These are phyloP conservation scores for Eulemur albifrons DNA, from an alignment of 2,797 vertebrate species.

Conservation along the genomic window DNA sequence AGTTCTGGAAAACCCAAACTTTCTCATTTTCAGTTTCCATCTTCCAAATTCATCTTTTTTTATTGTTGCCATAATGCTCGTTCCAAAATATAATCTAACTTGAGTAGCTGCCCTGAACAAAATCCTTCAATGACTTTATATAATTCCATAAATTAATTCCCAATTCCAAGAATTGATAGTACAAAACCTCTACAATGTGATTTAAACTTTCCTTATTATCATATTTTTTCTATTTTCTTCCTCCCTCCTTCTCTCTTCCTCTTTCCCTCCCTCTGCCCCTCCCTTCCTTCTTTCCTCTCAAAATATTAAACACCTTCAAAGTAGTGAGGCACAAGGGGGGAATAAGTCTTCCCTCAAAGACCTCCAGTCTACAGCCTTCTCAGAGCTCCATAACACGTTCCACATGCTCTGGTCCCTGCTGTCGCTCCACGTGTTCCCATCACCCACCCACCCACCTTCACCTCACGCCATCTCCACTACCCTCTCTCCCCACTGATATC, in stretches of 20 bases:
- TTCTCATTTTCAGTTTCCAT: not conserved
- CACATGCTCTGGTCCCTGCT: not conserved
- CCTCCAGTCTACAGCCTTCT: not conserved
- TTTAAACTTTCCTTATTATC: not conserved
- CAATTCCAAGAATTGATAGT: not conserved
- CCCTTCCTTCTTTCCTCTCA: not conserved
- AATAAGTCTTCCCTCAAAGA: not conserved
- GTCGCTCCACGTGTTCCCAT: not conserved
- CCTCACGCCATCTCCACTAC: not conserved
- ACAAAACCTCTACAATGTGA: not conserved
- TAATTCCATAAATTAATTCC: slow-evolving; percentile 3
- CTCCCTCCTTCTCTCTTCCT: not conserved
- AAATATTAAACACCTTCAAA: not conserved
- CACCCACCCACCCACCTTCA: not conserved
- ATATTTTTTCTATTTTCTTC: not conserved
- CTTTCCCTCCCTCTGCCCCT: not conserved
- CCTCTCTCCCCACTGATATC: not conserved
- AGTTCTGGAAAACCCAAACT: not conserved
- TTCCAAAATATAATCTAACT: slow-evolving; percentile 8
- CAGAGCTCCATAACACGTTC: not conserved
- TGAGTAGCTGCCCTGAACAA: not conserved
- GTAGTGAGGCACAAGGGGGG: not conserved
- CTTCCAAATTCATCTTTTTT: not conserved
- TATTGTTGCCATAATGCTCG: not conserved
- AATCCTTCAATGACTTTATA: not conserved